Evolutionary conservation across 2,888 invertebrate genomes (phyloP).

Genomic region (Agrilus cyanescens): DNA sequence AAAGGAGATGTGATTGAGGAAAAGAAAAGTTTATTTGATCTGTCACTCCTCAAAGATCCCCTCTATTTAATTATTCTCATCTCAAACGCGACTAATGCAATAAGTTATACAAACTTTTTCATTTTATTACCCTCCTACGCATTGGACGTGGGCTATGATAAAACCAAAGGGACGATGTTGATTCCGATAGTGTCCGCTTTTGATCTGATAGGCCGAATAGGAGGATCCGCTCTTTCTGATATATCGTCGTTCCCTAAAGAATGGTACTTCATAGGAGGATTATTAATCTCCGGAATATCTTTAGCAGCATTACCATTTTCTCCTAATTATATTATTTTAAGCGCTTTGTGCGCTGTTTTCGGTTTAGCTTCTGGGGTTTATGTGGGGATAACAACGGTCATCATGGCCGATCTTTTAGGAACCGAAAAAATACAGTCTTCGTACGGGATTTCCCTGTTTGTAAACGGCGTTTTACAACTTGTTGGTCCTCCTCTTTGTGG

Average conservation of each 20-base stretch:
- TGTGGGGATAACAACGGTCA: slow-evolving; percentile 75
- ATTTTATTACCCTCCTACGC: slow-evolving; percentile 73
- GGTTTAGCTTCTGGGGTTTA: slow-evolving; percentile 76
- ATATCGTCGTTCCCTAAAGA: slow-evolving; percentile 63
- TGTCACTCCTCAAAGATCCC: slow-evolving; percentile 62
- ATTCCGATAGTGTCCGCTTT: slow-evolving; percentile 70
- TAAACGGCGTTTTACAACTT: slow-evolving; percentile 71
- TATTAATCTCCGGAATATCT: slow-evolving; percentile 65
- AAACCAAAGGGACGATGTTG: slow-evolving; percentile 57
- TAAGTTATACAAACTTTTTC: slow-evolving; percentile 78
- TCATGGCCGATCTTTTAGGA: slow-evolving; percentile 80
- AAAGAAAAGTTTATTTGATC: slow-evolving; percentile 57
- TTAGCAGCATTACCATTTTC: slow-evolving; percentile 59
- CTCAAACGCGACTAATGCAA: slow-evolving; percentile 76
- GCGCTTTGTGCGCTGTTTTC: slow-evolving; percentile 62
- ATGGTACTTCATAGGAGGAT: slow-evolving; percentile 71
- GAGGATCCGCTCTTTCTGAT: slow-evolving; percentile 76
- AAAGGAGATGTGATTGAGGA: slow-evolving; percentile 29
- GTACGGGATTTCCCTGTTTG: slow-evolving; percentile 74
- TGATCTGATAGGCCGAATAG: slow-evolving; percentile 72
- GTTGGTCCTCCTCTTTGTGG: slow-evolving; percentile 79
- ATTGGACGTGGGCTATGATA: slow-evolving; percentile 54
- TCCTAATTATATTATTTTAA: slow-evolving; percentile 49
- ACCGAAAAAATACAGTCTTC: slow-evolving; percentile 75
- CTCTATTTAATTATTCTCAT: slow-evolving; percentile 71